Evolutionary conservation across 92 coral and sea anemone genomes (phyloP).

Genomic region (Siderastrea siderea): DNA sequence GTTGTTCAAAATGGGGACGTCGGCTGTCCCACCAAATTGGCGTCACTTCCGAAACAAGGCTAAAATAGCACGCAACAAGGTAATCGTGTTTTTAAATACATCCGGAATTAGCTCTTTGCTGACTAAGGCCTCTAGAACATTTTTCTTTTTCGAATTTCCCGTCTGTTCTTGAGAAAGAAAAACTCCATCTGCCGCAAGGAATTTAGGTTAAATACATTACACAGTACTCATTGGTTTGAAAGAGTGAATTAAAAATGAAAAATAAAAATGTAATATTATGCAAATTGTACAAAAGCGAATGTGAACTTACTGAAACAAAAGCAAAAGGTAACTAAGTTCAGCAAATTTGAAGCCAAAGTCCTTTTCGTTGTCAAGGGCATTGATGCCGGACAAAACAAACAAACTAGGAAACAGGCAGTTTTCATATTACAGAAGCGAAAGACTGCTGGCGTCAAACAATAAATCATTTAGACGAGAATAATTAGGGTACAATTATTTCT

Average conservation of each 20-base stretch:
- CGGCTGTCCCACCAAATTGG: neutral
- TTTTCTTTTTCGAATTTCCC: neutral
- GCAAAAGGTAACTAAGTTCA: too few relatives aligned
- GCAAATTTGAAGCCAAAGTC: neutral
- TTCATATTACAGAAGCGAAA: too few relatives aligned
- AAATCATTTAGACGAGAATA: too few relatives aligned
- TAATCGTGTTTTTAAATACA: neutral
- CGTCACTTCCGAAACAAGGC: conserved; percentile 19
- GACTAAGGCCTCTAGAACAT: neutral
- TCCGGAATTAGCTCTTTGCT: neutral
- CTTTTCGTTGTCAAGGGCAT: too few relatives aligned
- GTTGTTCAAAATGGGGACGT: neutral
- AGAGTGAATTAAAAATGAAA: neutral
- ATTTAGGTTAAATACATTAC: neutral
- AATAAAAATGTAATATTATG: neutral
- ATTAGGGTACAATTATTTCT: too few relatives aligned
- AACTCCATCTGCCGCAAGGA: neutral
- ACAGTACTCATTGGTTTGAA: neutral
- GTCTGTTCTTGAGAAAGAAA: neutral
- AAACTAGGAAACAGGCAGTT: too few relatives aligned
- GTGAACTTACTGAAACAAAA: neutral
- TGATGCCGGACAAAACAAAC: too few relatives aligned
- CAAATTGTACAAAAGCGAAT: neutral
- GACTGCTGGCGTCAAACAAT: too few relatives aligned
- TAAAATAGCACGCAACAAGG: neutral